Evolutionary conservation across 1,140 invertebrate species (phyloP).

Genomic region (Drosophila tani): DNA sequence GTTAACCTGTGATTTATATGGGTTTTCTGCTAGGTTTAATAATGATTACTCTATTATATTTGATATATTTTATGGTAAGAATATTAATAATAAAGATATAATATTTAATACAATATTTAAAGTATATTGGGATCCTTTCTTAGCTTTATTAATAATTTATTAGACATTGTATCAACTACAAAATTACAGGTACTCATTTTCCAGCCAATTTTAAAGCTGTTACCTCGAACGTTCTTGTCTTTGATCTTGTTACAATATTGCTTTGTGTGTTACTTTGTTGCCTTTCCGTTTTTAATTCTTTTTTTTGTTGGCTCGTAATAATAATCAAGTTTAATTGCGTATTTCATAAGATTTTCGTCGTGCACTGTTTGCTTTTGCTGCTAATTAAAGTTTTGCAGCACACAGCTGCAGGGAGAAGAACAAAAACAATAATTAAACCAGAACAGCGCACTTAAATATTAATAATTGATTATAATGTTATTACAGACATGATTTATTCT

Average conservation of each 20-base stretch:
- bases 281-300: slow-evolving; percentile 9
- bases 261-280: slow-evolving; percentile 1
- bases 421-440: slow-evolving; percentile 58
- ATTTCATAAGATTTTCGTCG: slow-evolving; percentile 77
- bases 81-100: too few species aligned
- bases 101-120: too few species aligned
- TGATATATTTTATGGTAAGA: too few species aligned
- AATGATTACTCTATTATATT: too few species aligned
- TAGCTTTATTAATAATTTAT: neutral
- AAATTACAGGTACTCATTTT: neutral
- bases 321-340: slow-evolving; percentile 66
- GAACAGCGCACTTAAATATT: slow-evolving; percentile 71
- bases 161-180: neutral
- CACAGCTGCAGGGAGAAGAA: slow-evolving; percentile 10
- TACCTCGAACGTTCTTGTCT: slow-evolving; percentile 18
- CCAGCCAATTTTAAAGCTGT: neutral
- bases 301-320: slow-evolving; percentile 25
- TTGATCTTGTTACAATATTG: slow-evolving; percentile 47
- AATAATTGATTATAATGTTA: slow-evolving; percentile 77
- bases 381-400: slow-evolving; percentile 63
- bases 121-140: too few species aligned
- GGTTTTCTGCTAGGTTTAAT: neutral
- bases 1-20: too few species aligned
- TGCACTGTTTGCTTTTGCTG: slow-evolving; percentile 76
- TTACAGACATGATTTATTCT: slow-evolving; percentile 76